Conservation (phyloP, 2,888 invertebrate genomes). For the Ormyrus rosae region DNA sequence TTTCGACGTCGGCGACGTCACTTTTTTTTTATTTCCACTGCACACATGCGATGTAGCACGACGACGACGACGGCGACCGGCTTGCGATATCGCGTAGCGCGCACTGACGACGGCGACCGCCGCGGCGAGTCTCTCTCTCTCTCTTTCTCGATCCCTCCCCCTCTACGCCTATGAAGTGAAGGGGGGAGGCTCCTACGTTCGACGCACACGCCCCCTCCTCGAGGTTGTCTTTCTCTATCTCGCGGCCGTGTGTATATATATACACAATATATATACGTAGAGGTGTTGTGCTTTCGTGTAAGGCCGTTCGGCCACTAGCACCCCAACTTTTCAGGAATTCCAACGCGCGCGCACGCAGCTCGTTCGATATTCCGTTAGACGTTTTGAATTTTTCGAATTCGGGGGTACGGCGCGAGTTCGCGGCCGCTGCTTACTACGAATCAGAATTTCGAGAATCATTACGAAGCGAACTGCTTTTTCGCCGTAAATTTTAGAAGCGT, state of each 20-base stretch:
- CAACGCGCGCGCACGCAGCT: neutral
- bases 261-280: too few relatives aligned
- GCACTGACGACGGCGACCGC: slow-evolving; percentile 70
- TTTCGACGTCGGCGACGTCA: neutral
- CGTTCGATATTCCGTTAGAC: neutral
- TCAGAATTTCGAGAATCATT: too few relatives aligned
- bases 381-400: slow-evolving; percentile 4
- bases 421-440: too few relatives aligned
- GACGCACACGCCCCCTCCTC: slow-evolving; percentile 45
- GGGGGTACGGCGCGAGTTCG: neutral
- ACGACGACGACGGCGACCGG: slow-evolving; percentile 65
- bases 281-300: neutral
- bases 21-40: neutral
- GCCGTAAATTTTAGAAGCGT: too few relatives aligned
- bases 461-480: too few relatives aligned
- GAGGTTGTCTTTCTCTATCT: slow-evolving; percentile 6
- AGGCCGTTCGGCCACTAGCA: slow-evolving; percentile 16
- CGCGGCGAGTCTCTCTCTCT: slow-evolving; percentile 50
- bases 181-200: slow-evolving; percentile 41
- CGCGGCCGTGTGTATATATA: neutral
- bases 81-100: slow-evolving; percentile 74
- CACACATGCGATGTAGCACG: neutral
- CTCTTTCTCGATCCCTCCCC: slow-evolving; percentile 20
- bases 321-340: too few relatives aligned
- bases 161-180: neutral